A percentile compares a stretch with the other conserved stretches of the same genome.
phyloP scores from a whole-genome alignment of 2,888 invertebrate species.

The Odontothrips loti region DNA sequence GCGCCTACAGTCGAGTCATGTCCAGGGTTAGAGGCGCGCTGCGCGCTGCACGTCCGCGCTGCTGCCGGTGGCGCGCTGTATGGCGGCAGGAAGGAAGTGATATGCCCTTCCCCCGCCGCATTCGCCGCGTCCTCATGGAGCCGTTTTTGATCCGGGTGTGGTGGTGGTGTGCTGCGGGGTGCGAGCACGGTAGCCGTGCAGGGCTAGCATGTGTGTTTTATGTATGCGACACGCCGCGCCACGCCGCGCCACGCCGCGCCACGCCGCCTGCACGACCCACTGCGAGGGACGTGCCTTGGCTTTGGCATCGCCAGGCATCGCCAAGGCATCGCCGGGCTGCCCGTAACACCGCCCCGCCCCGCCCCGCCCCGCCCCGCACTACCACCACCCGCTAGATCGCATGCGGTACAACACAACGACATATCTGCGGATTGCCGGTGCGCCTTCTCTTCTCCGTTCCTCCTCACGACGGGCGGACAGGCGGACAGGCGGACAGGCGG shows the following conservation, averaged over 20 bases:
- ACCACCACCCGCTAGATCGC: not conserved
- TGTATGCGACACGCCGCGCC: slow-evolving; percentile 1
- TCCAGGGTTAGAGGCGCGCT: not conserved
- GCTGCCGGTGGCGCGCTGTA: no score
- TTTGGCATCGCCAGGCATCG: not conserved
- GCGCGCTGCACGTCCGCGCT: not conserved
- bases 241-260: not conserved
- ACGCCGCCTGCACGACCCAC: slow-evolving; percentile 13
- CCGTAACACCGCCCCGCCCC: not conserved
- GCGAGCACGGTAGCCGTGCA: not conserved
- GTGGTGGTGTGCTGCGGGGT: not conserved
- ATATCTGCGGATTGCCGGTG: not conserved
- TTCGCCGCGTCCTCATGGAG: not conserved
- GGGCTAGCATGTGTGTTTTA: not conserved
- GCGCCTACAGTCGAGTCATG: not conserved
- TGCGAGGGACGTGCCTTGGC: not conserved
- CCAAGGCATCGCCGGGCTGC: not conserved
- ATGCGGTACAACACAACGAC: not conserved
- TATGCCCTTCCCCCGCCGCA: not conserved
- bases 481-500: no score
- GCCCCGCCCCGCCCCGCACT: not conserved
- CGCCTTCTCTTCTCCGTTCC: no score
- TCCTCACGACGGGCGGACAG: no score
- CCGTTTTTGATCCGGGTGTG: not conserved
- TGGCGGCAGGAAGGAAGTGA: not conserved